Base-by-base conservation (phyloP, 1,140 invertebrate species). In the Contarinia nasturtii region DNA sequence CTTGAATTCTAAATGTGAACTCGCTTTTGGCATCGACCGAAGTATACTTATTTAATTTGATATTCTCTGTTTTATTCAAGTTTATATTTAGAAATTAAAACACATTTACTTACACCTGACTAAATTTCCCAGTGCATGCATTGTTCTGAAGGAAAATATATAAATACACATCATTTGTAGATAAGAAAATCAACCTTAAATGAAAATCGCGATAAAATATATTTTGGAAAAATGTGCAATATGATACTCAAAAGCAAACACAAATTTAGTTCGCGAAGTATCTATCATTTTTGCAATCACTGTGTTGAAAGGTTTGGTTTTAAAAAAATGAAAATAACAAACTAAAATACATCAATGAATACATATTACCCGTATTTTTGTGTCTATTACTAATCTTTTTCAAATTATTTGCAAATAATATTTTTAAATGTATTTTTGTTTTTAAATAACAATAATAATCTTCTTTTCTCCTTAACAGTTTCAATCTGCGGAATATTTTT, bases 121-220 rank as follows among this genome's bases (percentile, higher is more conserved):
- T 65, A 86, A 74, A 61, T 78, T 73, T 71, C 79, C 80, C 74
- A 86, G 76, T 64, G 82, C 83, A 82, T 85, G 81, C 78, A 83
- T 74, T 68, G 78, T 74, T 69, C 79, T 82, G 76, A 63, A 61
- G 65, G 59, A 50, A 8, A 34, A 5, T 38, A n/a, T 38, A 43
- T 18, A 18, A 19, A 55, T 27, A 27, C 27, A 27, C 3, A 27
- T 27, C 3, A 27, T 27, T 27, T 27, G 10, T 27, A 27, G 27
- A 27, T 10, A 10, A 27, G 10, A 27, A 10, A 27, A 27, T 5
- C 10, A 27, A 27, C 3, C 27, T 10, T 27, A 5, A 27, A 27
- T n/a, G 10, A 27, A 27, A 27, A 27, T 27, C 27, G 27, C 27
- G 10, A 27, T 27, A 27, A 5, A 5, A 10, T 27, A 27, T 10